These are phyloP conservation scores for Sebastes hopkinsi DNA, from an alignment of 2,797 vertebrate genomes.

Conservation along the genomic window DNA sequence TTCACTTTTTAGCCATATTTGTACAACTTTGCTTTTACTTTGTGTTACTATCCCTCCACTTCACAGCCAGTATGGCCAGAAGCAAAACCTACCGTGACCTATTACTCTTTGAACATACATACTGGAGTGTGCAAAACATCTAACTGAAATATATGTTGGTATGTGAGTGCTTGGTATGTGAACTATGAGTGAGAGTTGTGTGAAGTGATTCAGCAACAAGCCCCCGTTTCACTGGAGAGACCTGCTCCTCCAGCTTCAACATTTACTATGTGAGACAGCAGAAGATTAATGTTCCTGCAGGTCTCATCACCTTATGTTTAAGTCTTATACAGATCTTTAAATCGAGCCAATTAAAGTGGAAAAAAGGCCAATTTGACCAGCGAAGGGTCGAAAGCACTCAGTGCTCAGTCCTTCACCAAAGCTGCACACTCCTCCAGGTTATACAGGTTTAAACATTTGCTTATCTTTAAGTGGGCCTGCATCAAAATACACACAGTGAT, in stretches of 20 bases:
- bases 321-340: not conserved
- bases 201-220: not conserved
- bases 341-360: not conserved
- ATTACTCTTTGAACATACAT: not conserved
- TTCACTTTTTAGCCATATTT: not conserved
- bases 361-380: not conserved
- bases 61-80: no score
- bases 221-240: conserved; percentile 9
- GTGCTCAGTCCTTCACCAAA: not conserved
- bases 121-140: not conserved
- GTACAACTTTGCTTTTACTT: not conserved
- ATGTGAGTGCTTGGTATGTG: conserved; percentile 17
- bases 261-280: not conserved
- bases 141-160: not conserved
- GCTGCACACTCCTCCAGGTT: no score
- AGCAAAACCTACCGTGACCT: no score
- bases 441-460: no score
- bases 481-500: no score
- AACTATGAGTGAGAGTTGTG: not conserved
- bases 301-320: not conserved
- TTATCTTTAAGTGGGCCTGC: no score
- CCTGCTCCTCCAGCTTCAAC: conserved; percentile 4
- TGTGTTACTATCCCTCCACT: not conserved
- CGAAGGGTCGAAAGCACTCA: not conserved
- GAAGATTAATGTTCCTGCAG: not conserved